phyloP scores from a whole-genome alignment of 2,888 invertebrate species.

The Neoscelio sp. region DNA sequence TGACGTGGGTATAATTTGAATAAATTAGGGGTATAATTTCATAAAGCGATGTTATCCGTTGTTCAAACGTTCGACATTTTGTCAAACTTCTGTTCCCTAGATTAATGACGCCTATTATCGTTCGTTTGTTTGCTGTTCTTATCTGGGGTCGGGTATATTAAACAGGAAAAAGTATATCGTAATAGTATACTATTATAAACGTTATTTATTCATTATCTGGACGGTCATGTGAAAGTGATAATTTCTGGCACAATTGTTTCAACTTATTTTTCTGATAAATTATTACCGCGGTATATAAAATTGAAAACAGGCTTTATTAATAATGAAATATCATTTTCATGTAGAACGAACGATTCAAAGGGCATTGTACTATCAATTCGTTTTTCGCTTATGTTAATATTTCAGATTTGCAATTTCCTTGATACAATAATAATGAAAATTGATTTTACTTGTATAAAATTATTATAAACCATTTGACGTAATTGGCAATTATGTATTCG shows the following conservation, averaged over 20 bases:
- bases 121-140: constrained; percentile 13
- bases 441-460: no score
- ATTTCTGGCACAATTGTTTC: constrained; percentile 6
- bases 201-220: constrained; percentile 28
- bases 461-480: no score
- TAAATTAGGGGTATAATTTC: constrained; percentile 14
- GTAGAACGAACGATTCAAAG: constrained; percentile 14
- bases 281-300: constrained; percentile 17
- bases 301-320: neutral
- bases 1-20: neutral
- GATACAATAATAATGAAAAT: no score
- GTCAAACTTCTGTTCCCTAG: neutral
- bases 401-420: constrained; percentile 1
- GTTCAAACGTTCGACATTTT: no score
- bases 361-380: constrained; percentile 18
- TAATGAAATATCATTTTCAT: constrained; percentile 27
- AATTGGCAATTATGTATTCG: no score
- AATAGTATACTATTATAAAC: neutral
- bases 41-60: neutral
- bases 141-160: neutral
- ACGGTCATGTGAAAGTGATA: constrained; percentile 20
- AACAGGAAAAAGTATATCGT: neutral
- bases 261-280: constrained; percentile 35
- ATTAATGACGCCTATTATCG: constrained; percentile 10
- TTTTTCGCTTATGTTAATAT: constrained; percentile 3